Conservation (phyloP, 2,888 invertebrate species). For the Eupithecia exiguata region DNA sequence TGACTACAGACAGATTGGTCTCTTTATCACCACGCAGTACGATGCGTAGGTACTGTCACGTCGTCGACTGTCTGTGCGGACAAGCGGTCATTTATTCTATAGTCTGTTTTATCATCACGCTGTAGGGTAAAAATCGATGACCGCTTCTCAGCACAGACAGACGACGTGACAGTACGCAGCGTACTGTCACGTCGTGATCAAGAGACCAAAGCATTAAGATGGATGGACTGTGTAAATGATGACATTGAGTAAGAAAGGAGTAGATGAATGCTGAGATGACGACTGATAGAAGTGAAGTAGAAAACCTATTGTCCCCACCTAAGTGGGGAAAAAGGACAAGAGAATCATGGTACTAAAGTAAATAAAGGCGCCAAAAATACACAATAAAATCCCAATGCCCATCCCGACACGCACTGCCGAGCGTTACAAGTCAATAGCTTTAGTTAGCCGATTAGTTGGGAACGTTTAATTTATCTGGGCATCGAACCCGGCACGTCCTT, state of each 20-base stretch:
- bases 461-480: conserved; percentile 23
- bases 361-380: background rate
- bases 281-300: background rate
- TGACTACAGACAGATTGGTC: too few relatives aligned
- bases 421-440: conserved; percentile 55
- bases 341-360: background rate
- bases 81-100: too few relatives aligned
- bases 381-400: conserved; percentile 26
- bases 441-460: conserved; percentile 48
- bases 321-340: background rate
- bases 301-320: background rate
- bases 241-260: background rate
- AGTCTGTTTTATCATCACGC: too few relatives aligned
- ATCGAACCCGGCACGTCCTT: conserved; percentile 27
- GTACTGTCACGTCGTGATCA: too few relatives aligned
- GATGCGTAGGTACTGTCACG: too few relatives aligned
- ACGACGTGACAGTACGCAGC: too few relatives aligned
- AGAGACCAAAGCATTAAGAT: too few relatives aligned
- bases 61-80: too few relatives aligned
- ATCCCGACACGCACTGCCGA: conserved; percentile 50
- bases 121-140: too few relatives aligned
- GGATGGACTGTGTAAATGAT: background rate
- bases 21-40: too few relatives aligned
- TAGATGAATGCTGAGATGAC: too few relatives aligned
- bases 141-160: too few relatives aligned